phyloP scores from a whole-genome alignment of 2,113 vertebrate species.

The Todiramphus chloris region DNA sequence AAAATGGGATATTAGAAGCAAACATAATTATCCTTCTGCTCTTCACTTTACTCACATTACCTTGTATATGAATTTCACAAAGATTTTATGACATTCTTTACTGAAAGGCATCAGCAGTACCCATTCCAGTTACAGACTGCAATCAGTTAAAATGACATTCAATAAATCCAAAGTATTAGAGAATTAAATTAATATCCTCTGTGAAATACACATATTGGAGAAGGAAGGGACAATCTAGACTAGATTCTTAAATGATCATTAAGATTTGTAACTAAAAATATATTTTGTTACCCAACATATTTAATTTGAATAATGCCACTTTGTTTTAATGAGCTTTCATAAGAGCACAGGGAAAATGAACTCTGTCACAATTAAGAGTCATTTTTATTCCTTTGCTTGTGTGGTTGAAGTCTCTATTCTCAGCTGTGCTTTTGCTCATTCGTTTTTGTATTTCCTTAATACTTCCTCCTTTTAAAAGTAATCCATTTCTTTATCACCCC shows the following conservation, averaged over 20 bases:
- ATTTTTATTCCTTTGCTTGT: constrained; percentile 44
- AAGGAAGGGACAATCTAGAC: not conserved
- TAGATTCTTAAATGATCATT: not conserved
- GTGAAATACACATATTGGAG: not conserved
- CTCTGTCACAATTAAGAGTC: constrained; percentile 32
- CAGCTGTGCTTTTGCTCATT: constrained; percentile 44
- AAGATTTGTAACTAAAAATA: not conserved
- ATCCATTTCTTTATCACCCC: constrained; percentile 74
- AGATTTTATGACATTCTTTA: not conserved
- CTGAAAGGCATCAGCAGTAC: not conserved
- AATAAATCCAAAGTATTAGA: not conserved
- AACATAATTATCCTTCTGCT: not conserved
- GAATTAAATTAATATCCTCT: not conserved
- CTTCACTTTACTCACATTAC: not conserved
- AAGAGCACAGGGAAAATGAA: constrained; percentile 25
- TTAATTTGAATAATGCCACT: constrained; percentile 10
- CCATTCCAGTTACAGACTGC: not conserved
- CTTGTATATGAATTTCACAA: not conserved
- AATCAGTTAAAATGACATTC: not conserved
- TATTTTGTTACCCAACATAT: not conserved
- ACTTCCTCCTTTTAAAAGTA: constrained; percentile 78
- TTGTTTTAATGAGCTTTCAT: constrained; percentile 28
- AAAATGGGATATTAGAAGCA: not conserved
- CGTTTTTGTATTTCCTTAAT: constrained; percentile 70
- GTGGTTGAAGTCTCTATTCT: constrained; percentile 61